Percentiles rank a stretch among this genome's conserved stretches.
These are phyloP conservation scores for Molossus alvarezi DNA, from an alignment of 2,797 vertebrate species.

Conservation along the genomic window DNA sequence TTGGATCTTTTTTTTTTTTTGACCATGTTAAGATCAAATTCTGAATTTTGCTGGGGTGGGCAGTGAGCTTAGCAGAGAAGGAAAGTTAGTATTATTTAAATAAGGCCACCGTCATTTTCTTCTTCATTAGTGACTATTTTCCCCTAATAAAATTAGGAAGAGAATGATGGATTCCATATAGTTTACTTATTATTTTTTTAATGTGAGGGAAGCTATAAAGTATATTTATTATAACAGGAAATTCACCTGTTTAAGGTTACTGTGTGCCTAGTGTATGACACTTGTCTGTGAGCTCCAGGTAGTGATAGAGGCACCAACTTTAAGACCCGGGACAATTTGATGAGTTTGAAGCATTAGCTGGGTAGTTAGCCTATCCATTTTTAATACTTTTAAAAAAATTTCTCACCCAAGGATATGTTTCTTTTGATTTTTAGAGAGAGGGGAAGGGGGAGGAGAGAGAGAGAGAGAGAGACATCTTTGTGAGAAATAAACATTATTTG, in stretches of 20 bases:
- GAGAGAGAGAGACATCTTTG: too few relatives aligned
- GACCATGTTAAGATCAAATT: not conserved
- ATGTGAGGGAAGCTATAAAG: not conserved
- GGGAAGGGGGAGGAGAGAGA: too few relatives aligned
- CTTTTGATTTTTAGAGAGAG: too few relatives aligned
- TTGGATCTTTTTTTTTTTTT: too few relatives aligned
- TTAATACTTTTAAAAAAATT: too few relatives aligned
- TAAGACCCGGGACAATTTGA: not conserved
- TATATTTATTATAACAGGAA: constrained; percentile 4
- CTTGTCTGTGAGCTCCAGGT: not conserved
- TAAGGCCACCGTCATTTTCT: not conserved
- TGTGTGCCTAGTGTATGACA: not conserved
- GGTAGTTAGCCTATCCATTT: constrained; percentile 13
- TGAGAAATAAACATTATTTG: too few relatives aligned
- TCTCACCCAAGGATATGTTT: too few relatives aligned
- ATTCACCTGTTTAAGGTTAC: not conserved
- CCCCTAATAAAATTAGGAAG: constrained; percentile 32
- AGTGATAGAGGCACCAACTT: not conserved
- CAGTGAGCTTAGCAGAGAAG: not conserved
- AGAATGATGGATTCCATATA: not conserved
- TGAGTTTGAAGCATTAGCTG: constrained; percentile 8
- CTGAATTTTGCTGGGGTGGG: not conserved
- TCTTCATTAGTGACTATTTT: constrained; percentile 10
- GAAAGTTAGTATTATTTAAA: not conserved
- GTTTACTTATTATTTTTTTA: not conserved